A percentile compares a stretch with the other conserved stretches of the same genome.
Conservation (phyloP, 2,888 invertebrate genomes). For the Ophion ventricosus region DNA sequence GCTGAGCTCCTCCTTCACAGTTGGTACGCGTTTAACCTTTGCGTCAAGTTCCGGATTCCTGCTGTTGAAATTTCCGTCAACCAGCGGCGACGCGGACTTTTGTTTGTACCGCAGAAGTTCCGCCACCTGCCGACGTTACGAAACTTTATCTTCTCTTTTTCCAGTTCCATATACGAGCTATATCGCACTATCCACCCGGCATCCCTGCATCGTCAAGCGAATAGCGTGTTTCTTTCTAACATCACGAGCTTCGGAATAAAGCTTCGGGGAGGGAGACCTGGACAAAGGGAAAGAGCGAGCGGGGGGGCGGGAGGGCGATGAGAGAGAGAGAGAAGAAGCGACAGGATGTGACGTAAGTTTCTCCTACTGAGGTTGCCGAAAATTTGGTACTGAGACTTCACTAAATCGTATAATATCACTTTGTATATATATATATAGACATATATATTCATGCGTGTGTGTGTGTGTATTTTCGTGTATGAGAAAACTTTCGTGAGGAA, state of each 20-base stretch:
- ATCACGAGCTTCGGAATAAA: constrained; percentile 53
- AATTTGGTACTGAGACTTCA: constrained; percentile 43
- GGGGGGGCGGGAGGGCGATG: constrained; percentile 8
- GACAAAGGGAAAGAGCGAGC: constrained; percentile 13
- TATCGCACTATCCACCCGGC: not conserved
- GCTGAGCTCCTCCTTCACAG: constrained; percentile 80
- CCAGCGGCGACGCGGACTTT: constrained; percentile 55
- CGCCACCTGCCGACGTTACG: constrained; percentile 72
- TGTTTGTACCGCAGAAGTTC: constrained; percentile 76
- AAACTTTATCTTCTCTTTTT: constrained; percentile 52
- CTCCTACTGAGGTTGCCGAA: constrained; percentile 47
- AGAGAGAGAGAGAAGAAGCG: constrained; percentile 24
- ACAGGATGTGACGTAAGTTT: constrained; percentile 39
- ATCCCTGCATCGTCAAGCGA: constrained; percentile 29
- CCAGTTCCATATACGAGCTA: constrained; percentile 17
- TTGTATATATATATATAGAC: constrained; percentile 8
- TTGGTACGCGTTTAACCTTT: constrained; percentile 75
- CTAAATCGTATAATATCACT: constrained; percentile 27
- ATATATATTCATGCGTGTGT: not conserved
- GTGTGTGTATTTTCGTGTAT: not conserved
- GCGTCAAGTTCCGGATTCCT: constrained; percentile 34
- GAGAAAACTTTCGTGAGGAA: constrained; percentile 50
- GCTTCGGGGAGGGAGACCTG: constrained; percentile 30
- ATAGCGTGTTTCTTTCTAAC: not conserved
- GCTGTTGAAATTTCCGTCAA: constrained; percentile 43